Evolutionary conservation across 2,888 invertebrate species (phyloP).

Genomic region (Drosophila mercatorum): DNA sequence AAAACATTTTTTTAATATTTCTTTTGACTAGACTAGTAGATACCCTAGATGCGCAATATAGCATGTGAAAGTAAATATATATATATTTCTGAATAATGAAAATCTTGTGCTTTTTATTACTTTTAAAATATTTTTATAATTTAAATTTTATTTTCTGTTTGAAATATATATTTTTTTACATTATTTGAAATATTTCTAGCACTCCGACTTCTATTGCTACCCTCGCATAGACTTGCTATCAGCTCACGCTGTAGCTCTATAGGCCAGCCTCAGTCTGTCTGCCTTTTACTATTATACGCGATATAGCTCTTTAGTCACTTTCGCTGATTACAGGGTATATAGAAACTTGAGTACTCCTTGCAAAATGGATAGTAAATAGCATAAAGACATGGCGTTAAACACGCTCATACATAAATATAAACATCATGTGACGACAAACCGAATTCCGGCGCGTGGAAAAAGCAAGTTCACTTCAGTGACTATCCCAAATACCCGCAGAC

Average conservation of each 20-base stretch:
- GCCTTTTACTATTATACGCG: too few species aligned
- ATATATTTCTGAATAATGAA: too few species aligned
- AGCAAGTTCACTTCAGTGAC: conserved; percentile 87
- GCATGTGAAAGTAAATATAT: too few species aligned
- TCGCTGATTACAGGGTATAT: conserved; percentile 6
- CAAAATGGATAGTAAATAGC: conserved; percentile 17
- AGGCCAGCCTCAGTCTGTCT: not conserved
- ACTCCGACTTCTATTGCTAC: not conserved
- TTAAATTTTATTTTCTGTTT: too few species aligned
- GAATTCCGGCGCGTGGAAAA: conserved; percentile 86
- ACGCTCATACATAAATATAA: conserved; percentile 8
- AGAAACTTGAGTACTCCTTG: not conserved
- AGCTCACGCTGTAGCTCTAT: not conserved
- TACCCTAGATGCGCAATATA: too few species aligned
- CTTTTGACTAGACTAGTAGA: too few species aligned
- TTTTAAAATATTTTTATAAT: too few species aligned
- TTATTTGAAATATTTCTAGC: not conserved
- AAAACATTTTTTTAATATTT: too few species aligned
- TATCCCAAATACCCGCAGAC: conserved; percentile 84
- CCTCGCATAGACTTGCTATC: not conserved
- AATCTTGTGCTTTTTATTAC: too few species aligned
- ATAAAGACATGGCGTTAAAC: conserved; percentile 26
- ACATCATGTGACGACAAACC: conserved; percentile 44
- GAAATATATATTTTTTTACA: too few species aligned
- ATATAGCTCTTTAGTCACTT: not conserved